These are phyloP conservation scores for Girardinichthys multiradiatus DNA, from an alignment of 2,113 vertebrate species.

Conservation along the genomic window DNA sequence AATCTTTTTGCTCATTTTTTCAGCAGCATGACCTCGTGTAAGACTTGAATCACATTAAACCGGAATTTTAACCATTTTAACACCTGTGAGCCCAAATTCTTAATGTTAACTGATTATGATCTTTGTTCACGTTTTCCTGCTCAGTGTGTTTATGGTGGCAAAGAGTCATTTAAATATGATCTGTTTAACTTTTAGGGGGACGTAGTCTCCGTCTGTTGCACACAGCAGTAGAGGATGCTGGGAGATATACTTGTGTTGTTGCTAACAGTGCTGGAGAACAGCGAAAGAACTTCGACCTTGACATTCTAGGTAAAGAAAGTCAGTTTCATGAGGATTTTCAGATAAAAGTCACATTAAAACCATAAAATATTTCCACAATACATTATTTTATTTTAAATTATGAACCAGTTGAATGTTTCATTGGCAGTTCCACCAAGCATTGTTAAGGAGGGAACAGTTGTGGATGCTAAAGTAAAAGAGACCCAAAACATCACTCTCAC, in stretches of 20 bases:
- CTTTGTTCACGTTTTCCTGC: background rate
- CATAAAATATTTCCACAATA: background rate
- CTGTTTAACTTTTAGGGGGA: slow-evolving; percentile 80
- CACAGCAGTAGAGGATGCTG: slow-evolving; percentile 79
- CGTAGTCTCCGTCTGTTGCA: slow-evolving; percentile 86
- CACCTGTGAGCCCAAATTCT: slow-evolving; percentile 30
- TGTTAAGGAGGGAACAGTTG: slow-evolving; percentile 79
- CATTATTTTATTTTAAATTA: background rate
- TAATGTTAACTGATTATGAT: slow-evolving; percentile 6
- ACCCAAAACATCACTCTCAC: slow-evolving; percentile 84
- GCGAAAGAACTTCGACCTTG: slow-evolving; percentile 87
- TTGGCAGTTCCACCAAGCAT: slow-evolving; percentile 88
- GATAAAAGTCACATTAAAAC: background rate
- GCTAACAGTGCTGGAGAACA: slow-evolving; percentile 90
- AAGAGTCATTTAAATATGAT: background rate
- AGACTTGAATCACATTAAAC: background rate
- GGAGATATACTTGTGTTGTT: slow-evolving; percentile 89
- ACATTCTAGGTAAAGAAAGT: slow-evolving; percentile 81
- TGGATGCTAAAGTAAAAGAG: slow-evolving; percentile 92
- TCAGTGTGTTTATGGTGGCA: slow-evolving; percentile 1
- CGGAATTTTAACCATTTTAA: slow-evolving; percentile 21
- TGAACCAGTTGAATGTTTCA: background rate
- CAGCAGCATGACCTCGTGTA: no score
- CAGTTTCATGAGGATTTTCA: background rate
- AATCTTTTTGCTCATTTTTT: no score